Evolutionary conservation across 1,140 invertebrate species (phyloP), one percentile per base, ranked within the genome.

Genomic region (Camponotus vicinus): DNA sequence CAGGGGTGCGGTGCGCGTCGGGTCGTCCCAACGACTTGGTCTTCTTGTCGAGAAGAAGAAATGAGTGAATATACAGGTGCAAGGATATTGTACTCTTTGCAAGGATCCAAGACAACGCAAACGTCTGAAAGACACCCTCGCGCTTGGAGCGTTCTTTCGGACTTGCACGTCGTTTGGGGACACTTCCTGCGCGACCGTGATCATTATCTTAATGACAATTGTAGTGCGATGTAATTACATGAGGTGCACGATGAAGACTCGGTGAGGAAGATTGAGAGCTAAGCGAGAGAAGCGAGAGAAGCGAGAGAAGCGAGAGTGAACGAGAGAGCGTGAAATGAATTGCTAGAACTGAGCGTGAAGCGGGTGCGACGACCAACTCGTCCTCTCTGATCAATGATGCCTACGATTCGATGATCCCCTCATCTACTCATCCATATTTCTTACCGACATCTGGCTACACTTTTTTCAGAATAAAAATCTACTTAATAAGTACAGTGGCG

Each of bases 1-100:
- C 32, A 98, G 92, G 0, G 98, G 98, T 0, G 98, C 98, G 32
- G 97, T 94, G 15, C 94, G 91, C 32, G 89, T 88, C 0, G 79
- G 61, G 4, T 90, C 92, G 32, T 92, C 92, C 93, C 93, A 94
- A 34, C 91, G 91, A 52, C 70, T 91, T 15, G 88, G 91, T 64
- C 93, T 94, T 76, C 4, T 66, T n/a, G 49, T 27, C 27, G 45
- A 21, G 7, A 11, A 37, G 18, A 55, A 67, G 3, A 11, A 27
- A 67, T 40, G 3, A 18, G 0, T 57, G 15, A 57, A 15, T 73
- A 11, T 73, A 27, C 27, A 32, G 9, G 32, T n/a, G 32, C 15
- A 15, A 59, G 18, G 18, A 59, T 59, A 21, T n/a, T 13, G 6
- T n/a, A 59, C 8, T 59, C 9, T 59, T 21, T 13, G 45, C 13